These are phyloP conservation scores for Xestoiulus laeticollis DNA, from an alignment of 2,888 invertebrate species.

Conservation along the genomic window DNA sequence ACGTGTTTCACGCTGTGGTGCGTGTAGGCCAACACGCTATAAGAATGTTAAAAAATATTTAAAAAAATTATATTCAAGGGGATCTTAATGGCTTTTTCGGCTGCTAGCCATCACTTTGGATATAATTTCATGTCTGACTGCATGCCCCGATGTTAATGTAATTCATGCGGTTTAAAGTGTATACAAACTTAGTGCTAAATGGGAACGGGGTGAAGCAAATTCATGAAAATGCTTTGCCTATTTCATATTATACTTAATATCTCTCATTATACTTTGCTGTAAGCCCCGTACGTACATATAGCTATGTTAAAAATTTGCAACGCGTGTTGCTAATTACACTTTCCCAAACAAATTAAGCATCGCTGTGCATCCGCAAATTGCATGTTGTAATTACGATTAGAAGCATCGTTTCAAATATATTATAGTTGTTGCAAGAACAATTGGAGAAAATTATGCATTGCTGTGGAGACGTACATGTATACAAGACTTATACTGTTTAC, in stretches of 20 bases:
- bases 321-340: background rate
- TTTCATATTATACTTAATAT: background rate
- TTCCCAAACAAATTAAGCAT: background rate
- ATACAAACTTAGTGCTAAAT: background rate
- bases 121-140: conserved; percentile 40
- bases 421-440: no score
- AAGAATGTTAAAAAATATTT: background rate
- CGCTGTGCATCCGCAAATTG: background rate
- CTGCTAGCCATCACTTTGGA: background rate
- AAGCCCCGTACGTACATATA: background rate
- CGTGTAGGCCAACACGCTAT: background rate
- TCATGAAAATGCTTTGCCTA: background rate
- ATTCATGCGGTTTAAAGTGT: background rate
- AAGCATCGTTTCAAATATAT: no score
- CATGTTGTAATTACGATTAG: no score
- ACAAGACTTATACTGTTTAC: no score
- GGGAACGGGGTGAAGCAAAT: background rate
- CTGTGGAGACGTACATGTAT: no score
- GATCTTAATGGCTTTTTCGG: conserved; percentile 34
- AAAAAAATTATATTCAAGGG: background rate
- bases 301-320: background rate
- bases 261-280: background rate
- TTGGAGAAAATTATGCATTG: no score
- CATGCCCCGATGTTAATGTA: background rate
- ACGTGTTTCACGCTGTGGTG: background rate